A percentile compares a stretch with the other conserved stretches of the same genome.
Evolutionary conservation across 2,113 vertebrate species (phyloP).

Genomic region (Eulemur macaco): DNA sequence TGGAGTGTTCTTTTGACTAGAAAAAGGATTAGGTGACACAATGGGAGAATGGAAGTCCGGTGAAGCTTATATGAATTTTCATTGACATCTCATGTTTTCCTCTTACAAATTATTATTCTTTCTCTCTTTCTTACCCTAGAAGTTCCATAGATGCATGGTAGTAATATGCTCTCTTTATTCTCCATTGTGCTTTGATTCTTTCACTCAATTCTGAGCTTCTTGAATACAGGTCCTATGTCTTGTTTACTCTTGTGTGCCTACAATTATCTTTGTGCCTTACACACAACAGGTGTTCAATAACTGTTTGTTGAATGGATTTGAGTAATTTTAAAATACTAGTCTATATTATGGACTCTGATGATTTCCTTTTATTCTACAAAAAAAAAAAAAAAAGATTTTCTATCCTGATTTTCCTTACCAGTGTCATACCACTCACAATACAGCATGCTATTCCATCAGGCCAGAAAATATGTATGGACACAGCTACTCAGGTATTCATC

Average conservation of each 20-base stretch:
- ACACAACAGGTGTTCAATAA: not conserved
- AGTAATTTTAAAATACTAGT: not conserved
- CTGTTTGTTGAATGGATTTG: not conserved
- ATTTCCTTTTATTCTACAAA: slow-evolving; percentile 27
- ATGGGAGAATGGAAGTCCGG: not conserved
- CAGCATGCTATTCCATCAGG: not conserved
- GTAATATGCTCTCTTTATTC: not conserved
- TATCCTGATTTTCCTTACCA: not conserved
- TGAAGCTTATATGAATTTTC: not conserved
- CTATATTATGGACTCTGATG: not conserved
- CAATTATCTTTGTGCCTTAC: not conserved
- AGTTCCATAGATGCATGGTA: not conserved
- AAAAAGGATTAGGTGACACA: not conserved
- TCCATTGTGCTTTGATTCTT: not conserved
- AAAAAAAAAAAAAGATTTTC: not conserved
- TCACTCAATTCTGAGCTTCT: not conserved
- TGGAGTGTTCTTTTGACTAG: not conserved
- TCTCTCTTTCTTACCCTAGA: not conserved
- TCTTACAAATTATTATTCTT: not conserved
- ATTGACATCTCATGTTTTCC: not conserved
- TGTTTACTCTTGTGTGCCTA: not conserved
- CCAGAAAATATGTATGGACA: not conserved
- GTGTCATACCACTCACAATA: not conserved
- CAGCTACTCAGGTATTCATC: not conserved
- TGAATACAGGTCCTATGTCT: not conserved